phyloP scores from a whole-genome alignment of 2,888 invertebrate species.

The Leptinotarsa rubiginosa region DNA sequence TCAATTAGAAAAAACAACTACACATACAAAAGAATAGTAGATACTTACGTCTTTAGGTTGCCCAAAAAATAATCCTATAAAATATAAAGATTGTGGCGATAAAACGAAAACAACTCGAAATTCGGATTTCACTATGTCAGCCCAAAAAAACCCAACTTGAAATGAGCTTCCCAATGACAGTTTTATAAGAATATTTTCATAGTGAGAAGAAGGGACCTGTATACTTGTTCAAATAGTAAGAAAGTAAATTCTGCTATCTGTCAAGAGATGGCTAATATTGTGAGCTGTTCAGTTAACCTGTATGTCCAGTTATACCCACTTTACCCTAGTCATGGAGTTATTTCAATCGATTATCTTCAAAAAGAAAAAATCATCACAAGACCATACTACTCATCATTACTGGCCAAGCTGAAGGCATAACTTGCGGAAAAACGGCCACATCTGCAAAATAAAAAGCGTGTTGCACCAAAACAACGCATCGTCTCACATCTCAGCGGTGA shows the following conservation, averaged over 20 bases:
- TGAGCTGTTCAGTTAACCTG: too few relatives aligned
- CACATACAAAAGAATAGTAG: slow-evolving; percentile 17
- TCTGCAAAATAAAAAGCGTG: too few relatives aligned
- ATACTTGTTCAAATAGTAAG: neutral
- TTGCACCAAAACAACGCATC: too few relatives aligned
- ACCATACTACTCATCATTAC: too few relatives aligned
- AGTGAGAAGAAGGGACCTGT: slow-evolving; percentile 9
- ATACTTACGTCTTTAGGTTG: slow-evolving; percentile 12
- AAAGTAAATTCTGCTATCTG: slow-evolving; percentile 3
- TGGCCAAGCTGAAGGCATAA: too few relatives aligned
- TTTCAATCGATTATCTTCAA: too few relatives aligned
- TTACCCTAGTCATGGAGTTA: too few relatives aligned
- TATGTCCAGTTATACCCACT: too few relatives aligned
- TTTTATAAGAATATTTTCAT: slow-evolving; percentile 6
- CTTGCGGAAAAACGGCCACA: too few relatives aligned
- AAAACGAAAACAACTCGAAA: neutral
- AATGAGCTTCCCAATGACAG: neutral
- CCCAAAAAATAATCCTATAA: neutral
- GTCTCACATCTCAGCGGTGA: too few relatives aligned
- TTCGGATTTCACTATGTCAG: slow-evolving; percentile 8
- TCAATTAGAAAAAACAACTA: slow-evolving; percentile 5
- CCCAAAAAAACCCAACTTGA: neutral
- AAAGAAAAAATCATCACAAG: too few relatives aligned
- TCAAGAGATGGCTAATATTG: too few relatives aligned
- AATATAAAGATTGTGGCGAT: slow-evolving; percentile 7